Percentiles rank a stretch among this genome's conserved stretches.
phyloP scores from a whole-genome alignment of 1,140 invertebrate genomes.

The Calephelis virginiensis region DNA sequence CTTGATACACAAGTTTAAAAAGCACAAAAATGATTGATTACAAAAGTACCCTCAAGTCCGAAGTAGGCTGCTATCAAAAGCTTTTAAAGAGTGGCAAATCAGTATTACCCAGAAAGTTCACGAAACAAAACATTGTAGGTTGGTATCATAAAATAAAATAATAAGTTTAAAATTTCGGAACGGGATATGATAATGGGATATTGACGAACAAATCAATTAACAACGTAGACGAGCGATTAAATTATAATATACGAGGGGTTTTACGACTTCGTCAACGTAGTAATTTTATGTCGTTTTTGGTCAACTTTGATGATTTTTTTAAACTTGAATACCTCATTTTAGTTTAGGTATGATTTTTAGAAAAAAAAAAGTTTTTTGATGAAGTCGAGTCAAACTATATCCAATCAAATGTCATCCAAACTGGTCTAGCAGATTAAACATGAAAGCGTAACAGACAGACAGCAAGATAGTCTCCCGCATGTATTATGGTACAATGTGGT shows the following conservation, averaged over 20 bases:
- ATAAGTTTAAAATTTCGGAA: constrained; percentile 6
- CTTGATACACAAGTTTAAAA: constrained; percentile 5
- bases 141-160: background rate
- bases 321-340: no score
- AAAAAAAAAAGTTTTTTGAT: no score
- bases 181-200: background rate
- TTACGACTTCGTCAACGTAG: no score
- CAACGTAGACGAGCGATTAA: background rate
- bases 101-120: background rate
- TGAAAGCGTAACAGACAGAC: no score
- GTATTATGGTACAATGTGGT: no score
- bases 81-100: constrained; percentile 8
- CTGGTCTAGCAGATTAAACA: no score
- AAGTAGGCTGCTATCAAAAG: background rate
- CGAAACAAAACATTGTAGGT: background rate
- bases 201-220: background rate
- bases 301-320: no score
- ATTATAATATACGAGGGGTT: background rate
- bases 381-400: no score
- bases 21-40: constrained; percentile 9
- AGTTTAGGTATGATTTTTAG: no score
- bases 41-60: background rate
- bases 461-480: no score
- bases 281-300: no score
- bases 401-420: no score